Conservation (phyloP, 2,888 invertebrate species). For the Notocelia uddmanniana region DNA sequence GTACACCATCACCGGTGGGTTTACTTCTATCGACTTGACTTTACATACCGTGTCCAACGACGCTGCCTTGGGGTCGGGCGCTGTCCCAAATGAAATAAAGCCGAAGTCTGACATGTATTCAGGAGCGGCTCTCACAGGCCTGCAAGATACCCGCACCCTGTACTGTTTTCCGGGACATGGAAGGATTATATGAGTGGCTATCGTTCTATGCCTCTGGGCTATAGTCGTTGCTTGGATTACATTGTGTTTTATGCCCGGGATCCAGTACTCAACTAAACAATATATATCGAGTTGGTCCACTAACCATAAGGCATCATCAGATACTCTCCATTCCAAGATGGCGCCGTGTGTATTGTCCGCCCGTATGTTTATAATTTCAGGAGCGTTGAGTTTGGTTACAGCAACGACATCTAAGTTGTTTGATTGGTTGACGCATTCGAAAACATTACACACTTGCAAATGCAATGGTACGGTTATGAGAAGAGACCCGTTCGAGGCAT, state of each 20-base stretch:
- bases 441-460: background rate
- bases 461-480: background rate
- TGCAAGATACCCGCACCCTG: background rate
- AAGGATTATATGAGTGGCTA: background rate
- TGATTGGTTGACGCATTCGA: background rate
- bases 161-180: background rate
- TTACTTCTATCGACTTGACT: background rate
- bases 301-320: too few relatives aligned
- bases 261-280: background rate
- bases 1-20: background rate
- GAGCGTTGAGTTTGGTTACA: background rate
- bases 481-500: background rate
- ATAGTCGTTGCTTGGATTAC: background rate
- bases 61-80: background rate
- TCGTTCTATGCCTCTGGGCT: background rate
- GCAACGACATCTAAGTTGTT: background rate
- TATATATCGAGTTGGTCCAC: background rate
- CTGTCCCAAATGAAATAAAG: background rate
- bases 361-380: background rate
- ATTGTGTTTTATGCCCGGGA: too few relatives aligned
- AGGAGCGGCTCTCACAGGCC: background rate
- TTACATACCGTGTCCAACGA: background rate
- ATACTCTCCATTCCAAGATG: background rate
- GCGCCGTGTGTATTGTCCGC: too few relatives aligned
- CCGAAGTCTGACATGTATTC: constrained; percentile 6